Evolutionary conservation across 37 sponge, comb jelly and placozoan genomes (phyloP), one percentile per base, ranked within the genome.

Genomic region (Crambe crambe): DNA sequence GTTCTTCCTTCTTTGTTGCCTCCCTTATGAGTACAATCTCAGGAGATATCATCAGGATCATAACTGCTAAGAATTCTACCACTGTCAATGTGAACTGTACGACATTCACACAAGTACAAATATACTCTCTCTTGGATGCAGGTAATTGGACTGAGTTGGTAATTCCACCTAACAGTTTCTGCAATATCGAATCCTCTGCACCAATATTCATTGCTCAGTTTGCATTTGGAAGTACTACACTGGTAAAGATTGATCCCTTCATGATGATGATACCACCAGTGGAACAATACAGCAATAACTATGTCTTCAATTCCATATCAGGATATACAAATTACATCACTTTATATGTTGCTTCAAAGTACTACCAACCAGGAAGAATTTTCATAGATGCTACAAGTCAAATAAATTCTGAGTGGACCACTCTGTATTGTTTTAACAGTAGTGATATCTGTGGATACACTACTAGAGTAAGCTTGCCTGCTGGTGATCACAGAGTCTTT

Each of bases 281-380:
- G 72, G 85, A 87, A 60, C 93, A 92, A 56, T 88, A 77, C 43
- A 70, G 74, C 72, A 80, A 77, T 42, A 85, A 58, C 43, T 91
- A 86, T 76, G 71, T 70, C 18, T 34, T 82, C 21, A 83, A 71
- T 66, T 44, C 34, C 2, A 38, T 73, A 0, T 57, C 23, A 32
- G 39, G 56, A 21, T 21, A 9, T 30, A 68, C 32, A 12, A 86
- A 80, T 68, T 86, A 80, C 47, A 68, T 80, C 2, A 79, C 67
- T 6, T 36, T 86, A n/a, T 71, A 62, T 51, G 75, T 86, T 4
- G 42, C 87, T 25, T 43, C 66, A 4, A 75, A 73, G 27, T 37
- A 80, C 68, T 83, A 44, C 30, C 42, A 83, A 20, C 69, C 62
- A 18, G 68, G 44, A n/a, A 30, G 30, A 31, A 70, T 86, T 2